A percentile compares a stretch with the other conserved stretches of the same genome.
Evolutionary conservation across 1,140 invertebrate species (phyloP).

Genomic region (Temnothorax nylanderi): DNA sequence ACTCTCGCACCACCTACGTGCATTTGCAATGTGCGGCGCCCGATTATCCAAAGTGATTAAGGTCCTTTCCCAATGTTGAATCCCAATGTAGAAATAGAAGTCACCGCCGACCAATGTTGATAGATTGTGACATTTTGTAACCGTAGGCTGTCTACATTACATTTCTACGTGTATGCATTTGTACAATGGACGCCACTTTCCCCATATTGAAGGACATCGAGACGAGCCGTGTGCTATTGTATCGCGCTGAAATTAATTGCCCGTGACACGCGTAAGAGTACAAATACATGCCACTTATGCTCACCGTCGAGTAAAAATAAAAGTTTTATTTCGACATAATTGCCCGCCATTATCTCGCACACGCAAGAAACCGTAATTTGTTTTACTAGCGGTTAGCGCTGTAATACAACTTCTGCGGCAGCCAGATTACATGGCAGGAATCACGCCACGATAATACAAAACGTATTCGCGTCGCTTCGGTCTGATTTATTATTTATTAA

Average conservation of each 20-base stretch:
- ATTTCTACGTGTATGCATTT: not conserved
- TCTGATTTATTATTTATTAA: slow-evolving; percentile 63
- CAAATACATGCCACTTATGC: not conserved
- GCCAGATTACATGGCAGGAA: slow-evolving; percentile 46
- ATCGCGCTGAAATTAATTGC: slow-evolving; percentile 8
- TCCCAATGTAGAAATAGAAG: slow-evolving; percentile 16
- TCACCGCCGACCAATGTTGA: not conserved
- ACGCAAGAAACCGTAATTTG: slow-evolving; percentile 43
- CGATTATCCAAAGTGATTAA: not conserved
- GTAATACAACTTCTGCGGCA: slow-evolving; percentile 46
- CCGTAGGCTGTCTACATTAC: not conserved
- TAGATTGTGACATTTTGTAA: not conserved
- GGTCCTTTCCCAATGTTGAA: not conserved
- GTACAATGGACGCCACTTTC: not conserved
- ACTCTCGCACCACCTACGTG: slow-evolving; percentile 51
- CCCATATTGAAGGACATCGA: not conserved
- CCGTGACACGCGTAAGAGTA: not conserved
- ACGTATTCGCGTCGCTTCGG: slow-evolving; percentile 28
- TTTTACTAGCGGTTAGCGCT: slow-evolving; percentile 31
- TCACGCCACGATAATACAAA: slow-evolving; percentile 15
- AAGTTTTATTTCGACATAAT: slow-evolving; percentile 48
- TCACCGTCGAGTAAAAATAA: not conserved
- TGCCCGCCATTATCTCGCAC: slow-evolving; percentile 39
- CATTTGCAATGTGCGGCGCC: slow-evolving; percentile 3
- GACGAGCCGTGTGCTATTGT: not conserved